Percentiles rank a stretch among this genome's conserved stretches.
Evolutionary conservation across 2,113 vertebrate species (phyloP).

Genomic region (Pomatorhinus ruficollis): DNA sequence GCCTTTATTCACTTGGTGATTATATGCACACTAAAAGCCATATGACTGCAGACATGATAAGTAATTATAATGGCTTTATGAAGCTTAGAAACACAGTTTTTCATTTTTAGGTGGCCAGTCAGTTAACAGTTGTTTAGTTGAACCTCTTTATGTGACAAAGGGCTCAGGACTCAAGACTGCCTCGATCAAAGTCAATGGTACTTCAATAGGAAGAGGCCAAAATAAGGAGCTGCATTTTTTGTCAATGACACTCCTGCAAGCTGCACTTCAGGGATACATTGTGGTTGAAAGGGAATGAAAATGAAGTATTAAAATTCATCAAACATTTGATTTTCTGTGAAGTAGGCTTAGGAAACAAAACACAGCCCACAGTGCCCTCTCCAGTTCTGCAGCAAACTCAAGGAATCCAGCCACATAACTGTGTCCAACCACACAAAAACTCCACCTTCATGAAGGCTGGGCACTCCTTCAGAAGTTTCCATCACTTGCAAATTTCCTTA

Average conservation of each 20-base stretch:
- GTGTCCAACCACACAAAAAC: neutral
- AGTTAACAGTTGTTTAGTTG: neutral
- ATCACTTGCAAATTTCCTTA: neutral
- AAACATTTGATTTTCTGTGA: neutral
- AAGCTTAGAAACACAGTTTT: conserved; percentile 4
- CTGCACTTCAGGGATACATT: neutral
- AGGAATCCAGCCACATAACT: neutral
- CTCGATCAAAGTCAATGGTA: neutral
- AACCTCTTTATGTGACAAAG: neutral
- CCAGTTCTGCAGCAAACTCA: conserved; percentile 23
- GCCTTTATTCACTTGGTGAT: conserved; percentile 18
- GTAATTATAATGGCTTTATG: conserved; percentile 12
- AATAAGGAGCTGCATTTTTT: neutral
- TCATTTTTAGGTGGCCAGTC: conserved; percentile 16
- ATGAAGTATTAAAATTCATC: neutral
- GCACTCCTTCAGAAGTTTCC: neutral
- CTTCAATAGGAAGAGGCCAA: conserved; percentile 1
- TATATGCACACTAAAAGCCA: conserved; percentile 4
- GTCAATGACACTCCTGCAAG: neutral
- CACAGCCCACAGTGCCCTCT: conserved; percentile 64
- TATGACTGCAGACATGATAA: neutral
- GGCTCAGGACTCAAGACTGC: neutral
- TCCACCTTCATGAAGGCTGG: neutral
- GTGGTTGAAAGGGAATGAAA: neutral
- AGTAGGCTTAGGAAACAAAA: neutral